Conservation (phyloP, 2,888 invertebrate species). For the Onchidella celtica region DNA sequence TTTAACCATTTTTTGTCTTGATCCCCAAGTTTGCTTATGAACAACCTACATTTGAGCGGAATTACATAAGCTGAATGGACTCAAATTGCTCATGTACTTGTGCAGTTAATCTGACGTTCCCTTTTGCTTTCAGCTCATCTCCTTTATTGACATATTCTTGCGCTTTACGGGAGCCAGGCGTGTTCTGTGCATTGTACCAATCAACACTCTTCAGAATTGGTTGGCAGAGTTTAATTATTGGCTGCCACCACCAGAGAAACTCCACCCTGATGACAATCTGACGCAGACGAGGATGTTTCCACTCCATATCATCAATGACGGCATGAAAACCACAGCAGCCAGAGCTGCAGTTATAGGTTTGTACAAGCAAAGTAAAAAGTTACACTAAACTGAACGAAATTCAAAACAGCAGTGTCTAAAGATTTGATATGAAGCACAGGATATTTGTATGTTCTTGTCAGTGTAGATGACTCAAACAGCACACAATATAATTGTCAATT, state of each 20-base stretch:
- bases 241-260: constrained; percentile 85
- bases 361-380: too few relatives aligned
- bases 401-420: too few relatives aligned
- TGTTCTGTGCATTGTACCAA: constrained; percentile 97
- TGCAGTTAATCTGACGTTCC: too few relatives aligned
- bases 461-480: too few relatives aligned
- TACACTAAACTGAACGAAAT: too few relatives aligned
- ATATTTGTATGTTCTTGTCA: too few relatives aligned
- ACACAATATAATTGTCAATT: too few relatives aligned
- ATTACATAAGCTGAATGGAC: too few relatives aligned
- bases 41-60: too few relatives aligned
- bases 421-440: too few relatives aligned
- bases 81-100: neutral
- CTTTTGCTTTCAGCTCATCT: constrained; percentile 89
- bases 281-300: constrained; percentile 90
- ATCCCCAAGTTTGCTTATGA: too few relatives aligned
- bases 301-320: constrained; percentile 94
- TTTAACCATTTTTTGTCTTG: too few relatives aligned
- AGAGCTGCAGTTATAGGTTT: constrained; percentile 87
- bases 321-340: constrained; percentile 93
- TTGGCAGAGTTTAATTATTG: constrained; percentile 98
- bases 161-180: constrained; percentile 93
- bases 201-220: constrained; percentile 99
- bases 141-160: constrained; percentile 97
- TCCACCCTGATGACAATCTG: constrained; percentile 82